These are phyloP conservation scores for Cataglyphis hispanica DNA, from an alignment of 1,140 invertebrate genomes.

Conservation along the genomic window DNA sequence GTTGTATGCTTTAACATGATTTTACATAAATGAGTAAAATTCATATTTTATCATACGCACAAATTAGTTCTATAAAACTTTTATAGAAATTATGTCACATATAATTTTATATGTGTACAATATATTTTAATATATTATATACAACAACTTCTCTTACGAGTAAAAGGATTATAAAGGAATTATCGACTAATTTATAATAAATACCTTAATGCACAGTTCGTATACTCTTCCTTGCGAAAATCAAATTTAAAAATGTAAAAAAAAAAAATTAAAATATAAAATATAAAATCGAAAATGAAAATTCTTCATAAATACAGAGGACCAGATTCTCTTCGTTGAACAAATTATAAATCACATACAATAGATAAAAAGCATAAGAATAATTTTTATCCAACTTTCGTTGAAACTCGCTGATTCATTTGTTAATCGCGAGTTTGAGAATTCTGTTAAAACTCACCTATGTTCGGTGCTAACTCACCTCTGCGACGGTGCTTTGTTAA, in stretches of 20 bases:
- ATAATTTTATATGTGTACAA: background rate
- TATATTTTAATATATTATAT: too few relatives aligned
- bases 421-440: background rate
- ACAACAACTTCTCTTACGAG: background rate
- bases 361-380: background rate
- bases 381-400: background rate
- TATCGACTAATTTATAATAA: too few relatives aligned
- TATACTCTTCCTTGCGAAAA: too few relatives aligned
- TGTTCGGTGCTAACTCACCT: too few relatives aligned
- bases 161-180: background rate
- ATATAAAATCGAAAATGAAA: too few relatives aligned
- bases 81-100: background rate
- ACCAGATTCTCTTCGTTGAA: too few relatives aligned
- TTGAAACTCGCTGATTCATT: background rate
- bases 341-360: too few relatives aligned
- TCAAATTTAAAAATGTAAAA: too few relatives aligned
- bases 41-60: too few relatives aligned
- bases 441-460: background rate
- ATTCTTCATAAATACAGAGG: too few relatives aligned
- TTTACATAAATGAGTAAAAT: constrained; percentile 10
- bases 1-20: background rate
- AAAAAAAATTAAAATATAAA: too few relatives aligned
- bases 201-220: too few relatives aligned
- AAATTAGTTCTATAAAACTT: background rate
- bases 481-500: background rate